These are phyloP conservation scores for Philaenus spumarius DNA, from an alignment of 1,140 invertebrate genomes.

Conservation along the genomic window DNA sequence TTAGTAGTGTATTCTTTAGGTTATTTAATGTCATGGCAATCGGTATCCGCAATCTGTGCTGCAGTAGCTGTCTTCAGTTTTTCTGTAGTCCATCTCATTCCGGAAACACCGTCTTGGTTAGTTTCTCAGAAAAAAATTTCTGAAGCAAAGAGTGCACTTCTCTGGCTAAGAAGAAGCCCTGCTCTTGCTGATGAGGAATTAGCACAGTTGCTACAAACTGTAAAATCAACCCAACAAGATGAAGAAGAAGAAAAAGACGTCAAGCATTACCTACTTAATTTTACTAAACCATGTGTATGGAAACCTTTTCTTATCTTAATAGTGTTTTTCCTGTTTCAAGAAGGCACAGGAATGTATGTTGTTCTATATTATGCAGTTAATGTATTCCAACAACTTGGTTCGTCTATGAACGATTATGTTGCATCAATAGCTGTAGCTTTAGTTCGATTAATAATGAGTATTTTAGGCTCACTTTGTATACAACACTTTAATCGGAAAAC, in stretches of 20 bases:
- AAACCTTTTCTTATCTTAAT: conserved; percentile 59
- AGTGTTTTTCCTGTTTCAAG: conserved; percentile 59
- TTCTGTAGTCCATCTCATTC: conserved; percentile 51
- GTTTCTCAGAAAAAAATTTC: conserved; percentile 47
- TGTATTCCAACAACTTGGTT: conserved; percentile 57
- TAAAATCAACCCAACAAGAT: conserved; percentile 31
- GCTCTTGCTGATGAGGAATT: conserved; percentile 49
- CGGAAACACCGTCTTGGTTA: conserved; percentile 60
- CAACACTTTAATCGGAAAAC: conserved; percentile 58
- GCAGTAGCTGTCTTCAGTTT: conserved; percentile 30
- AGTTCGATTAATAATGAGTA: conserved; percentile 57
- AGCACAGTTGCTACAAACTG: conserved; percentile 43
- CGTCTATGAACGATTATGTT: conserved; percentile 57
- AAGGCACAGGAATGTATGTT: conserved; percentile 64
- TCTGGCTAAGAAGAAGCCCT: conserved; percentile 50
- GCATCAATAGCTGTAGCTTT: conserved; percentile 67
- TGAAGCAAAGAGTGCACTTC: conserved; percentile 47
- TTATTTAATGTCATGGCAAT: conserved; percentile 36
- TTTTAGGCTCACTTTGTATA: conserved; percentile 58
- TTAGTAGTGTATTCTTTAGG: conserved; percentile 44
- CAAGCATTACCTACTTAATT: conserved; percentile 21
- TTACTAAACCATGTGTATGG: conserved; percentile 41
- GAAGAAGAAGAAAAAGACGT: conserved; percentile 11
- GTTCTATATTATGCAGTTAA: conserved; percentile 68
- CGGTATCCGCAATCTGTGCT: conserved; percentile 25